Conservation (phyloP, 2,797 vertebrate genomes). For the Vultur gryphus region DNA sequence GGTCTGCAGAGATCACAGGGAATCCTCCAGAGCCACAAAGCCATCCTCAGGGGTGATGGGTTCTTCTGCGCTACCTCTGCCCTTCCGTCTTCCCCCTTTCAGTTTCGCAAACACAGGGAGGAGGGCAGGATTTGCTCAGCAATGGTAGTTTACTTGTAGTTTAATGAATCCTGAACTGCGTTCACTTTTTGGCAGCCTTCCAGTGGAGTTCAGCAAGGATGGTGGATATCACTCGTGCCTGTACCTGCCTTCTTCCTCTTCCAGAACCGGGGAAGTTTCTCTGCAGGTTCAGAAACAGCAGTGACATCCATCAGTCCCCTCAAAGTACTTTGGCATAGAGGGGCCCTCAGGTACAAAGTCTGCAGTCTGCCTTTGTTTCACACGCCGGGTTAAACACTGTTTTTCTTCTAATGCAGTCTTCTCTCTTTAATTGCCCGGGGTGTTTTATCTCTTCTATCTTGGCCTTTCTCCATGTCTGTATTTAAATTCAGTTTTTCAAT, state of each 20-base stretch:
- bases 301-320: neutral
- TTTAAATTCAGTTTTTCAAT: constrained; percentile 29
- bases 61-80: neutral
- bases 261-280: neutral
- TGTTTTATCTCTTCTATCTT: constrained; percentile 27
- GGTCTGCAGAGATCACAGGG: neutral
- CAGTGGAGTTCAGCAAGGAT: neutral
- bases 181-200: constrained; percentile 31
- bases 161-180: constrained; percentile 19
- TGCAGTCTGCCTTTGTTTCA: neutral
- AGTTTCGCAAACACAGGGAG: neutral
- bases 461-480: constrained; percentile 1
- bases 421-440: neutral
- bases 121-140: neutral
- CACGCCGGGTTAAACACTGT: neutral
- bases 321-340: neutral
- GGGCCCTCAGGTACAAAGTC: neutral
- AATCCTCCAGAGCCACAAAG: neutral
- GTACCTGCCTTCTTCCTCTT: constrained; percentile 31
- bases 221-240: constrained; percentile 2
- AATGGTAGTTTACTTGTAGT: neutral
- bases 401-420: neutral
- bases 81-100: neutral
- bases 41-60: neutral
- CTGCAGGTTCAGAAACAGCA: neutral